Evolutionary conservation across 2,797 vertebrate genomes (phyloP).

Genomic region (Melanotaenia maccullochi): DNA sequence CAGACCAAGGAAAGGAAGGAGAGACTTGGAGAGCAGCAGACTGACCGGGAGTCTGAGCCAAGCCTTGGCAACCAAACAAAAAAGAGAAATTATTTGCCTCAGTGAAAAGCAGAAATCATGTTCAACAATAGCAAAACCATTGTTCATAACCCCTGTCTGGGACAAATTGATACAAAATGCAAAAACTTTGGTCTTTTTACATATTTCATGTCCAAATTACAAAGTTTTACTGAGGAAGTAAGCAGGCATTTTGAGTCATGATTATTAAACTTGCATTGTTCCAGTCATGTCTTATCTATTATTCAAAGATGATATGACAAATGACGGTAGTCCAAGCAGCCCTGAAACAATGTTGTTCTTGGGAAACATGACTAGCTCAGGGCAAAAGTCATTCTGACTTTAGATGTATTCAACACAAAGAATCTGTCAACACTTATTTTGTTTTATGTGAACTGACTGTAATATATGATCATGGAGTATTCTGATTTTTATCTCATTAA

Average conservation of each 20-base stretch:
- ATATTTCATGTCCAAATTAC: conserved; percentile 7
- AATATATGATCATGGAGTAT: too few species aligned
- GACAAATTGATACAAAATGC: conserved; percentile 29
- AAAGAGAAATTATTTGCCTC: conserved; percentile 59
- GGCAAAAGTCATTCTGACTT: too few species aligned
- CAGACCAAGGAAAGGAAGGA: conserved; percentile 51
- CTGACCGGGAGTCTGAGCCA: conserved; percentile 66
- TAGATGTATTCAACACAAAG: too few species aligned
- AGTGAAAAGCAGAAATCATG: conserved; percentile 54
- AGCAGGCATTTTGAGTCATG: neutral
- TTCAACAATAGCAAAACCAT: conserved; percentile 46
- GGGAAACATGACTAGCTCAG: neutral
- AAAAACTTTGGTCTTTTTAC: conserved; percentile 11
- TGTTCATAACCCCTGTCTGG: conserved; percentile 50
- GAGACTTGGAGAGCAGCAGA: conserved; percentile 51
- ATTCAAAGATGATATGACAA: neutral
- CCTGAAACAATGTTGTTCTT: too few species aligned
- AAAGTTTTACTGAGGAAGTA: neutral
- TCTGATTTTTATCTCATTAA: too few species aligned
- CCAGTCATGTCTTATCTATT: neutral
- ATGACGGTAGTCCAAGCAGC: too few species aligned
- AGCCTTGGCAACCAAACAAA: conserved; percentile 74
- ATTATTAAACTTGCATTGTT: conserved; percentile 10
- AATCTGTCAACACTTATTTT: too few species aligned
- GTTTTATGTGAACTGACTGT: too few species aligned